These are phyloP conservation scores for Trichonephila clavipes DNA, from an alignment of 1,140 invertebrate species.

Conservation along the genomic window DNA sequence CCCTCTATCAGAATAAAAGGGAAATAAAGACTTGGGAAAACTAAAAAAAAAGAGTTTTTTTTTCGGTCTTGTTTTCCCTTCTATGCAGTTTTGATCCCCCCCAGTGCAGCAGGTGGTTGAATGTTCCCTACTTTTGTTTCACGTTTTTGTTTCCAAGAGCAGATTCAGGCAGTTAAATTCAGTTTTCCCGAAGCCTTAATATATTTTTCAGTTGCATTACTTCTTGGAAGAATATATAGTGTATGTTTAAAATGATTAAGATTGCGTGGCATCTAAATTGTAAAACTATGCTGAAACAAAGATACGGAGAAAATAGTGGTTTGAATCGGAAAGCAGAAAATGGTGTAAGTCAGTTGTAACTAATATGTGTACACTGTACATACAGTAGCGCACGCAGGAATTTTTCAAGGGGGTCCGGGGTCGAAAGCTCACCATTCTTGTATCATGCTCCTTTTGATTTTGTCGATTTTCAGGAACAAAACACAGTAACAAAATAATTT, in stretches of 20 bases:
- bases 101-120: conserved; percentile 23
- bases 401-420: too few species aligned
- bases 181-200: conserved; percentile 3
- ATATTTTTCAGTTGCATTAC: background rate
- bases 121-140: background rate
- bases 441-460: too few species aligned
- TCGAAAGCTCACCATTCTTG: too few species aligned
- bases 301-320: background rate
- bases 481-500: too few species aligned
- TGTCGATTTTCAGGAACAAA: too few species aligned
- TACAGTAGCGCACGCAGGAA: too few species aligned
- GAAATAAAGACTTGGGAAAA: conserved; percentile 65
- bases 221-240: background rate
- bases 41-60: background rate
- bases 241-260: conserved; percentile 15
- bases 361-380: too few species aligned
- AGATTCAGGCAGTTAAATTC: conserved; percentile 21
- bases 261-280: conserved; percentile 7
- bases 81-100: background rate
- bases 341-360: too few species aligned
- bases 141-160: conserved; percentile 13
- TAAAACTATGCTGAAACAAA: background rate
- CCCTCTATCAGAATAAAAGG: conserved; percentile 37
- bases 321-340: too few species aligned
- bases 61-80: background rate